Evolutionary conservation across 2,113 vertebrate species (phyloP), one percentile per base, ranked within the genome.

Genomic region (Okapia johnstoni): DNA sequence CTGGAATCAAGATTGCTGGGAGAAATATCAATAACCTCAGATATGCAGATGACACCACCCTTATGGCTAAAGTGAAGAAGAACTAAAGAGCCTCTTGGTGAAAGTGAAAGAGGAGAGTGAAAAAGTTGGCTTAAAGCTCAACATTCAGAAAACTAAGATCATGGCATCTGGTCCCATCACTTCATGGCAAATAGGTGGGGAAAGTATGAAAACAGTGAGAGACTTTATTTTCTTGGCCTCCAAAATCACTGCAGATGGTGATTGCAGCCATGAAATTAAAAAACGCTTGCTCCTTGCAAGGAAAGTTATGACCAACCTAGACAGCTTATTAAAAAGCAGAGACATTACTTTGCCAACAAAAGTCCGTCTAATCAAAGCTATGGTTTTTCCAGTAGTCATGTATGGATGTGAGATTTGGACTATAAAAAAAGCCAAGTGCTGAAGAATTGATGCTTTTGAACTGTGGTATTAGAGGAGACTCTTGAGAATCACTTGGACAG

Each of bases 161-260:
- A 5, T 70, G 10, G 17, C 63, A 70, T 36, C 63, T 0, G 0
- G 10, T 70, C 19, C 66, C 66, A 70, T 70, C 10, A 70, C n/a
- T 70, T 70, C 11, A 9, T 70, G n/a, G 10, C n/a, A 70, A 70
- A 70, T 36, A 70, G 63, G 36, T 70, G 9, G n/a, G 4, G 63
- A 70, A 70, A 21, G 4, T 11, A 0, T 70, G 63, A 9, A 70
- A 70, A 70, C 17, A 70, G 63, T 70, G 63, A 0, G n/a, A 21
- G 63, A 70, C 5, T 36, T 19, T 70, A 66, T 66, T 70, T 66
- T 36, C 0, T 0, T 0, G 8, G 63, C n/a, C n/a, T 36, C 16
- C 63, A 36, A 36, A 70, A 70, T 70, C 63, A 70, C 63, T 70
- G n/a, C n/a, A 36, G 63, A 11, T 70, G n/a, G 17, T 70, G 63